Evolutionary conservation across 2,888 invertebrate genomes (phyloP).

Genomic region (Elgonia sp.): DNA sequence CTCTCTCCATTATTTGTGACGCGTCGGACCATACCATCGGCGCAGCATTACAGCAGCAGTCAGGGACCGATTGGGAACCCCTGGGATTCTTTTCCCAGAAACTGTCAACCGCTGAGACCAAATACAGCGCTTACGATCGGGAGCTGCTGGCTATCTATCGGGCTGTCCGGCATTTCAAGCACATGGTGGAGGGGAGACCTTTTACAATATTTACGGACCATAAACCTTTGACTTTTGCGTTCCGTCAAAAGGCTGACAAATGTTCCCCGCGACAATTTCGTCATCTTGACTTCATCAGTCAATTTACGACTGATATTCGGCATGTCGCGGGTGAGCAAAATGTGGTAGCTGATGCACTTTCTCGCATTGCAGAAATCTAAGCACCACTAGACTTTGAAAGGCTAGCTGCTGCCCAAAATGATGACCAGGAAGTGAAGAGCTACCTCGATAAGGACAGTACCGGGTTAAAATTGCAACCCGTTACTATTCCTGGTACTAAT

Average conservation of each 20-base stretch:
- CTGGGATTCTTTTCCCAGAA: constrained; percentile 51
- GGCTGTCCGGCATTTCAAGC: constrained; percentile 74
- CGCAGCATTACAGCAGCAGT: background rate
- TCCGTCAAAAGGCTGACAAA: constrained; percentile 30
- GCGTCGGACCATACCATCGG: constrained; percentile 16
- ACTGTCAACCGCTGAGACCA: background rate
- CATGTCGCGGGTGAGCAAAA: background rate
- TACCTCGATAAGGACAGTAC: background rate
- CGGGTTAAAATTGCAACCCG: background rate
- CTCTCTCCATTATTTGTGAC: background rate
- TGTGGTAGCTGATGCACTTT: background rate
- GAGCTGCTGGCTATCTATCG: constrained; percentile 78
- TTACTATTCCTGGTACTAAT: background rate
- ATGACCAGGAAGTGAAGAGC: background rate
- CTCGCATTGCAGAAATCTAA: background rate
- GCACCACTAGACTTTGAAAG: background rate
- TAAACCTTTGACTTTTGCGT: constrained; percentile 49
- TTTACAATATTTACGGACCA: constrained; percentile 69
- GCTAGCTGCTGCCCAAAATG: background rate
- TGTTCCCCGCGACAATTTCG: constrained; percentile 5
- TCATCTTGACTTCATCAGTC: background rate
- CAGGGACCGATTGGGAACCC: constrained; percentile 70
- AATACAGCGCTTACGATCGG: background rate
- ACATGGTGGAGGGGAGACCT: constrained; percentile 74
- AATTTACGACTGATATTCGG: background rate